Conservation (phyloP, 2,888 invertebrate species). For the Zaprionus bogoriensis region DNA sequence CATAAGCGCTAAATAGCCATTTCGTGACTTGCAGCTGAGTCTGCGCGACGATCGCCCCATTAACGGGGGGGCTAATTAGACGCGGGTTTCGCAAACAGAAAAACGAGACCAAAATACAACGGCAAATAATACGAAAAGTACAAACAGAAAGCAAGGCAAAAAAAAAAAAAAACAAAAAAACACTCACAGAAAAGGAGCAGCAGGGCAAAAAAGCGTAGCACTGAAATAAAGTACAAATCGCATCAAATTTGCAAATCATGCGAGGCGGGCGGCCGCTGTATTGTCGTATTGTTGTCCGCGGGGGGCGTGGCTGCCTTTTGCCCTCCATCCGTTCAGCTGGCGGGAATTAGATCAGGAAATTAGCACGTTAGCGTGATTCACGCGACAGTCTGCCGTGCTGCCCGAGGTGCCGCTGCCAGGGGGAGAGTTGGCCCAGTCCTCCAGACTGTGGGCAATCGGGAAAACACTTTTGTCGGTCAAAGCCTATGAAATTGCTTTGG, state of each 20-base stretch:
- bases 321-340: conserved; percentile 31
- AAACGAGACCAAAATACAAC: not conserved
- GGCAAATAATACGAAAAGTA: not conserved
- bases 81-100: conserved; percentile 27
- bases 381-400: conserved; percentile 59
- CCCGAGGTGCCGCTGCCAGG: not conserved
- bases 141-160: conserved; percentile 1
- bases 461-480: conserved; percentile 17
- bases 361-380: conserved; percentile 74
- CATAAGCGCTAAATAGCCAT: conserved; percentile 62
- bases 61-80: conserved; percentile 63
- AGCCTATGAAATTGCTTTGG: conserved; percentile 2
- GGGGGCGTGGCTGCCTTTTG: conserved; percentile 22
- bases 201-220: conserved; percentile 3
- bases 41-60: conserved; percentile 64
- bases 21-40: conserved; percentile 76
- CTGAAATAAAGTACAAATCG: conserved; percentile 54
- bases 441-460: conserved; percentile 5
- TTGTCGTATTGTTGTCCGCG: conserved; percentile 11
- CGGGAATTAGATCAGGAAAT: conserved; percentile 55
- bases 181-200: too few relatives aligned
- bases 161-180: conserved; percentile 5
- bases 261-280: conserved; percentile 19
- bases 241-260: conserved; percentile 67
- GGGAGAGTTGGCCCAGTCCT: not conserved